Conservation (phyloP, 2,888 invertebrate genomes). For the Teinopalpus imperialis region DNA sequence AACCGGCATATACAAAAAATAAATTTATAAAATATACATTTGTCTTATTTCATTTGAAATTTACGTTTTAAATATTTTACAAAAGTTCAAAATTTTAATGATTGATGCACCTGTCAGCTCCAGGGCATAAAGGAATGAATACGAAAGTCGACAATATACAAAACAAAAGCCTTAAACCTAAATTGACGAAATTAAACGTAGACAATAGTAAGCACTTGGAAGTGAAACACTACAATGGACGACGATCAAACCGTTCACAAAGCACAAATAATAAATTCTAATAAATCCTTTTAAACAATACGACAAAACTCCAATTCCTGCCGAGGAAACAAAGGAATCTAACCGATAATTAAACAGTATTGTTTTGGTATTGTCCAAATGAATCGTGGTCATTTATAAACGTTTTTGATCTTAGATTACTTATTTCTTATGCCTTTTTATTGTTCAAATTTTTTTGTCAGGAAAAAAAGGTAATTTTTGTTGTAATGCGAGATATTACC, state of each 20-base stretch:
- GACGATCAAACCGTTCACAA: conserved; percentile 3
- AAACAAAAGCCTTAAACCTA: conserved; percentile 8
- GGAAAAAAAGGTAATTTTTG: no score
- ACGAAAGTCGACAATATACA: no score
- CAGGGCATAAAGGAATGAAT: background rate
- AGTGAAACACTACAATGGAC: conserved; percentile 3
- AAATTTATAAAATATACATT: no score
- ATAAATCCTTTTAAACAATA: conserved; percentile 19
- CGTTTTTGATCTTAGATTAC: no score
- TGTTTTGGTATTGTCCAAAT: conserved; percentile 7
- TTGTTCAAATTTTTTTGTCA: no score
- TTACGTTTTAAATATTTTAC: no score
- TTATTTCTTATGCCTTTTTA: no score
- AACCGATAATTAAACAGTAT: conserved; percentile 10
- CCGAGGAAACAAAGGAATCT: background rate
- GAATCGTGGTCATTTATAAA: background rate
- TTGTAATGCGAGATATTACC: no score
- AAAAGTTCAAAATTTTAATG: no score
- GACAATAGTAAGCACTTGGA: background rate
- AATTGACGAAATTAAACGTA: conserved; percentile 6
- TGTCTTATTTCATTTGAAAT: no score
- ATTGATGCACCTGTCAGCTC: no score
- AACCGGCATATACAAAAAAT: no score
- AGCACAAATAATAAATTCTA: conserved; percentile 6
- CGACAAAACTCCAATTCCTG: background rate